Evolutionary conservation across 2,797 vertebrate genomes (phyloP).

Genomic region (Lutjanus campechanus): DNA sequence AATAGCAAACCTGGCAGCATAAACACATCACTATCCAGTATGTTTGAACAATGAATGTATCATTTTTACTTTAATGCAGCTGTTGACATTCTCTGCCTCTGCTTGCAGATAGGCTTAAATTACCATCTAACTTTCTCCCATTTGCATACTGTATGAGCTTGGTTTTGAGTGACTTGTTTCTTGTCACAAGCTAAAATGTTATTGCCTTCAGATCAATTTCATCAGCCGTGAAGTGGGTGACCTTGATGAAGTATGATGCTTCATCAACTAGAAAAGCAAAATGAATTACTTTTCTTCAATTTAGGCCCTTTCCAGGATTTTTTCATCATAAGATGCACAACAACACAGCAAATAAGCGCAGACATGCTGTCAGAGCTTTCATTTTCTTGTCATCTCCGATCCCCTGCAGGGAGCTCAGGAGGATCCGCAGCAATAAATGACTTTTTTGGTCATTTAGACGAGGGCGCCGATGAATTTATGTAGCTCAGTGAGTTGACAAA

Average conservation of each 20-base stretch:
- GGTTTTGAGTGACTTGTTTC: conserved; percentile 66
- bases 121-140: conserved; percentile 1
- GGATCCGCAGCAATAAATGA: conserved; percentile 73
- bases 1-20: not conserved
- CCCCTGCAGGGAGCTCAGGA: conserved; percentile 73
- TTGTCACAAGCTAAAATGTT: conserved; percentile 55
- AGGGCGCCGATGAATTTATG: conserved; percentile 55
- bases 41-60: conserved; percentile 23
- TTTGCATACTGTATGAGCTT: conserved; percentile 56
- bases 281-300: conserved; percentile 77
- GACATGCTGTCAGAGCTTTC: conserved; percentile 76
- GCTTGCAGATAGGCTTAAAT: conserved; percentile 20
- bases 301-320: conserved; percentile 59
- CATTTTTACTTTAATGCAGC: conserved; percentile 20
- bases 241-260: conserved; percentile 78
- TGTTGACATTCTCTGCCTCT: conserved; percentile 8
- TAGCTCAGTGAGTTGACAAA: conserved; percentile 59
- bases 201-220: conserved; percentile 64
- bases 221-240: conserved; percentile 58
- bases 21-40: conserved; percentile 8
- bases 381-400: conserved; percentile 81
- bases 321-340: conserved; percentile 70
- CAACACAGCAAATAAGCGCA: conserved; percentile 72
- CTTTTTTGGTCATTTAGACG: conserved; percentile 71
- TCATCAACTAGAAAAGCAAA: conserved; percentile 73